Base-by-base conservation (phyloP, 2,888 invertebrate species). In the Andrena praecox region DNA sequence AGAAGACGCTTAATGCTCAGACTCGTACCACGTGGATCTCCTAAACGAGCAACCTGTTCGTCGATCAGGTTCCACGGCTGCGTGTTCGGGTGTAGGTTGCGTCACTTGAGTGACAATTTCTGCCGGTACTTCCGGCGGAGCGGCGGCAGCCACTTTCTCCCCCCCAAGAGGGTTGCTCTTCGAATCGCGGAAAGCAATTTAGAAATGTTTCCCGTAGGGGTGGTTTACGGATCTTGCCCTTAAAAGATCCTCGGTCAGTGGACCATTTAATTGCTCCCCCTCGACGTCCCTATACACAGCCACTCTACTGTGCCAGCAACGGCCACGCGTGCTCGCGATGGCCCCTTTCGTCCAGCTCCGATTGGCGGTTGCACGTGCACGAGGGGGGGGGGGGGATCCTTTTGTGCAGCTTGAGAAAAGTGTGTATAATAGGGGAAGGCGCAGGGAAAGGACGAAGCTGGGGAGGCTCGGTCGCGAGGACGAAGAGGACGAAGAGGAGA, bases 381-480 rank as follows among this genome's bases (percentile, higher is more conserved):
- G 56, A 48, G 73, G 87, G n/a, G n/a, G 59, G 81, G 78, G 86
- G 72, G 87, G 60, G 82, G 77, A 87, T 87, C 84, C 85, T 82
- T 89, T 90, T 88, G 88, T 86, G 68, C 76, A 48, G 81, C 77
- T 87, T 85, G 72, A 85, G 83, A 83, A 87, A 87, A 89, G 84
- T 77, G 60, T 69, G 27, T 48, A 42, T 35, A 24, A 60, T 27
- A 8, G 35, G 48, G 24, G 67, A 16, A 54, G 48, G 29, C 60
- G 52, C 60, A 75, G 35, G 70, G 48, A 56, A 20, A 56, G 52
- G 64, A 70, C 68, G 64, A 42, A 29, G 63, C 50, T 29, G 27
- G 35, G 31, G 27, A 52, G 56, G 33, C 33, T 52, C 64, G 42
- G 67, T 72, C 83, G 73, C 20, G 70, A 70, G 80, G 74, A 50